Evolutionary conservation across 1,140 invertebrate genomes (phyloP).

Genomic region (Caligus rogercresseyi): DNA sequence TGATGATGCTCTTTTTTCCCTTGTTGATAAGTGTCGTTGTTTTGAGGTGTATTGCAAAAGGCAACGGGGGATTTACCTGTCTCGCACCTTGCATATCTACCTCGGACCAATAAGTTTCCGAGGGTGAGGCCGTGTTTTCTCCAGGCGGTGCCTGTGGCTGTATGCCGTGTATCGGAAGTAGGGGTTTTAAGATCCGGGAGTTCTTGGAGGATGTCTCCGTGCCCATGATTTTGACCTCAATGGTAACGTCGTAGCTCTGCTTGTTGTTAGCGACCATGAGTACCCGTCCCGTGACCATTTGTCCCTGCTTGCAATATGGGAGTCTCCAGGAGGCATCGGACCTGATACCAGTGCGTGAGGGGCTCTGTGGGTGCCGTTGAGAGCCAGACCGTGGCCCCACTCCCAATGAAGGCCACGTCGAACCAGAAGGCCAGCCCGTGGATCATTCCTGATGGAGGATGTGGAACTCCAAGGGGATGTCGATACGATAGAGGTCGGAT

Average conservation of each 20-base stretch:
- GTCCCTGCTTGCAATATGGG: conserved; percentile 86
- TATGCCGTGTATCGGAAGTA: conserved; percentile 78
- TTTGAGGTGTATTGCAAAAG: too few species aligned
- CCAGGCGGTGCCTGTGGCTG: conserved; percentile 66
- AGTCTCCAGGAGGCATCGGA: conserved; percentile 79
- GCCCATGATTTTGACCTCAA: conserved; percentile 75
- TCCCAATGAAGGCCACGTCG: conserved; percentile 94
- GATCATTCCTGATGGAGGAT: conserved; percentile 76
- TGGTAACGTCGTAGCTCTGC: conserved; percentile 98
- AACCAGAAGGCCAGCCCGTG: conserved; percentile 99
- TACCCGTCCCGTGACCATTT: conserved; percentile 53
- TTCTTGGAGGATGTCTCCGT: conserved; percentile 64
- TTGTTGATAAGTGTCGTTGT: too few species aligned
- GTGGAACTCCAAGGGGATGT: conserved; percentile 85
- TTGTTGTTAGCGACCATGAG: conserved; percentile 29
- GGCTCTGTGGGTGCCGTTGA: conserved; percentile 96
- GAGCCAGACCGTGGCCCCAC: conserved; percentile 75
- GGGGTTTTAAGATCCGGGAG: conserved; percentile 91
- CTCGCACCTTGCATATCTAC: conserved; percentile 47
- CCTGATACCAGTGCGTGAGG: conserved; percentile 80
- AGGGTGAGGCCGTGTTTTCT: conserved; percentile 67
- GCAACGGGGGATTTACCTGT: conserved; percentile 9
- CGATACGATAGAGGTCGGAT: conserved; percentile 82
- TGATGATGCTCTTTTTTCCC: too few species aligned
- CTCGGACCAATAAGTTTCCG: conserved; percentile 72